Evolutionary conservation across 2,888 invertebrate genomes (phyloP).

Genomic region (Eristalinus aeneus): DNA sequence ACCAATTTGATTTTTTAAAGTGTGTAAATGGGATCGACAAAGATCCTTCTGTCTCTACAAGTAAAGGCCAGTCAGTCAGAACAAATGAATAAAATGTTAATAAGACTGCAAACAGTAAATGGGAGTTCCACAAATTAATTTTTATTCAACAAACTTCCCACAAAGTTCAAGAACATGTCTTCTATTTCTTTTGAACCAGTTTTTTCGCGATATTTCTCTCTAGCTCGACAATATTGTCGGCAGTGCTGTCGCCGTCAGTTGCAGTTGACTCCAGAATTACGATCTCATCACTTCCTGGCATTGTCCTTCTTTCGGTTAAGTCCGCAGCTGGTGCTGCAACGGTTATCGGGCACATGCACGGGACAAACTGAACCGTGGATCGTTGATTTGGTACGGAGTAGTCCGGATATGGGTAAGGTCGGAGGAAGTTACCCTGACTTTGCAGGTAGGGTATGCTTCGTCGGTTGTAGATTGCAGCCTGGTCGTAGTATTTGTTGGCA

Average conservation of each 20-base stretch:
- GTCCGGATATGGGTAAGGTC: conserved; percentile 79
- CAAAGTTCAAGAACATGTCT: neutral
- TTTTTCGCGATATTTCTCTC: conserved; percentile 38
- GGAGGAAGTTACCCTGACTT: conserved; percentile 73
- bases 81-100: too few species aligned
- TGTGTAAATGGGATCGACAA: too few species aligned
- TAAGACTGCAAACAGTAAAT: neutral
- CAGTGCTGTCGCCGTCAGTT: conserved; percentile 26
- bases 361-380: conserved; percentile 75
- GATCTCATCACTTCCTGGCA: conserved; percentile 44
- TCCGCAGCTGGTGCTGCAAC: conserved; percentile 63
- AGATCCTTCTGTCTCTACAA: too few species aligned
- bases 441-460: conserved; percentile 74
- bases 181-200: neutral
- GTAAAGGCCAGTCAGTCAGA: too few species aligned
- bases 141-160: neutral
- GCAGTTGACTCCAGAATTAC: conserved; percentile 26
- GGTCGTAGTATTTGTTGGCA: conserved; percentile 50
- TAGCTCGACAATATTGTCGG: conserved; percentile 42
- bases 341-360: conserved; percentile 79
- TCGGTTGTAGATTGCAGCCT: conserved; percentile 75
- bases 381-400: conserved; percentile 75
- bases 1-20: too few species aligned
- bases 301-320: conserved; percentile 36
- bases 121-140: neutral